Base-by-base conservation (phyloP, 2,888 invertebrate genomes). In the Rotaria sp. region DNA sequence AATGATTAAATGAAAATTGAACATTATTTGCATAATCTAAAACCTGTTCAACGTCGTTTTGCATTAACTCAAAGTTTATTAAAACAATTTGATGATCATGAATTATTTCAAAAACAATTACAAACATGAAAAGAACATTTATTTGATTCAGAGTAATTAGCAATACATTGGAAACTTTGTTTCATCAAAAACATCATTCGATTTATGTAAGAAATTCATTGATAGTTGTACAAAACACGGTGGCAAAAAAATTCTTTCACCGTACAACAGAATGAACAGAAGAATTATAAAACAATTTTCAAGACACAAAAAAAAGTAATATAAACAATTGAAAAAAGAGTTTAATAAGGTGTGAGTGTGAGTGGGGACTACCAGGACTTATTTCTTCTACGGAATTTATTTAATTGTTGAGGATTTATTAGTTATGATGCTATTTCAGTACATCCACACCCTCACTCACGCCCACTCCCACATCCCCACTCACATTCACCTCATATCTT, bases 121-220 rank as follows among this genome's bases (percentile, higher is more conserved):
- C 94, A 95, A 26, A 94, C 95, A 0, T 96, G 97, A 91, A 94
- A 97, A 7, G 97, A 97, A 91, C 95, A 95, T 0, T 96, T 98
- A 96, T 93, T 96, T 0, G 94, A 95, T 89, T 92, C 99, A 88
- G 97, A 98, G 92, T 97, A 97, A 92, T 96, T 96, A 91, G 98
- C 97, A 88, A 97, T 97, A 0, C 97, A 97, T 90, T 93, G 99
- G 86, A 99, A 98, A 91, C n/a, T 97, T 98, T 92, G 97, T 97
- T 93, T 97, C 97, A 89, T 98, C 99, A 92, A 99, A 98, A 91
- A 98, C 98, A 90, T n/a, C 99, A 99, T 91, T 97, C 97, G 0
- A 97, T 98, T 89, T 93, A 99, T 48, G 98, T 99, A 90, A 99
- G 98, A 93, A 99, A 99, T 92, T 93, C 98, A 87, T 93, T 99